Evolutionary conservation across 1,140 invertebrate species (phyloP).

Genomic region (Drosophila takahashii): DNA sequence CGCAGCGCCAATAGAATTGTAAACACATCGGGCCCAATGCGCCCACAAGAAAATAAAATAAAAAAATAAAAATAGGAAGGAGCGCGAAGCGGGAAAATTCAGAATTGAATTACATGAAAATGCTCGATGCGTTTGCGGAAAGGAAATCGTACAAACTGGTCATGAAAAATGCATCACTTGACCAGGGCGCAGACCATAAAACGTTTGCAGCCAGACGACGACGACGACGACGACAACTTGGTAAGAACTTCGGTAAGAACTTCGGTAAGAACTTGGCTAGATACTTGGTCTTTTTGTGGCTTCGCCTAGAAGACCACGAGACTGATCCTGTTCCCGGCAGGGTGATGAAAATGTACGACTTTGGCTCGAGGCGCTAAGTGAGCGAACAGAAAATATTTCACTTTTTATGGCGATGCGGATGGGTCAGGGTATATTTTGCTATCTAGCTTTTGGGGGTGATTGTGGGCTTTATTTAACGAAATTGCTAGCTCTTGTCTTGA

Average conservation of each 20-base stretch:
- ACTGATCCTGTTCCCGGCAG: constrained; percentile 47
- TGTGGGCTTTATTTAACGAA: neutral
- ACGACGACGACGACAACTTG: constrained; percentile 43
- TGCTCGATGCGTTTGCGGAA: constrained; percentile 74
- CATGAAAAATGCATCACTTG: constrained; percentile 81
- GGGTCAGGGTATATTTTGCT: constrained; percentile 11
- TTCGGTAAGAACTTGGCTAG: constrained; percentile 16
- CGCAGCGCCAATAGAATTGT: constrained; percentile 74
- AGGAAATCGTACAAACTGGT: constrained; percentile 82
- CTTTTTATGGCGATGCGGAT: constrained; percentile 30
- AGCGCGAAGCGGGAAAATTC: constrained; percentile 29
- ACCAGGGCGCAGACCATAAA: constrained; percentile 59
- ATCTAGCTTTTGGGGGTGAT: neutral
- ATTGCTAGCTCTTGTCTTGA: too few species aligned
- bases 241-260: constrained; percentile 18
- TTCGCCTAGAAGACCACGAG: constrained; percentile 18
- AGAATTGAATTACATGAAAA: constrained; percentile 82
- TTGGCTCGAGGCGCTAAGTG: constrained; percentile 70
- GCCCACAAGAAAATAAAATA: constrained; percentile 48
- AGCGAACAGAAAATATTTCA: constrained; percentile 60
- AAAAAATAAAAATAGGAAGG: constrained; percentile 13
- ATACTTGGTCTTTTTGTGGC: constrained; percentile 18
- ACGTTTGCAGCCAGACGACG: constrained; percentile 60
- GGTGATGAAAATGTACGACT: constrained; percentile 82
- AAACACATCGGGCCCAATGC: constrained; percentile 59